Percentiles rank a stretch among this genome's conserved stretches.
Evolutionary conservation across 2,113 vertebrate species (phyloP).

Genomic region (Nesogale talazaci): DNA sequence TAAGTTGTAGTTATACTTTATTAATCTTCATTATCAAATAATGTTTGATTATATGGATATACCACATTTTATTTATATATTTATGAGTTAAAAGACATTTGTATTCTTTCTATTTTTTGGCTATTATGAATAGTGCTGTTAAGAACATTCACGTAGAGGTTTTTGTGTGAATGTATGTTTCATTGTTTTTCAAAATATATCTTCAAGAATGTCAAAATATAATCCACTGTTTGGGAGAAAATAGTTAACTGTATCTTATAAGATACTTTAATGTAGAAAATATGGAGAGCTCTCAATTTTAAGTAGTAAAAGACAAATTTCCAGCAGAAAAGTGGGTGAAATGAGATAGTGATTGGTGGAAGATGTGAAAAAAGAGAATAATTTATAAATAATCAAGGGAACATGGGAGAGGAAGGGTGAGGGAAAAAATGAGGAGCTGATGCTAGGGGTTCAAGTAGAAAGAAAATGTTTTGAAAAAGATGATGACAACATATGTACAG

Average conservation of each 20-base stretch:
- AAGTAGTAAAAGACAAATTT: slow-evolving; percentile 1
- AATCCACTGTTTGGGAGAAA: background rate
- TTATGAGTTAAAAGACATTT: background rate
- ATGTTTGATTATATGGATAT: background rate
- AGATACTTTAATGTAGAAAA: background rate
- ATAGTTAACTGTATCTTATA: background rate
- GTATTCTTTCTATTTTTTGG: background rate
- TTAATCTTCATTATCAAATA: background rate
- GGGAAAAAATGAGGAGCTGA: no score
- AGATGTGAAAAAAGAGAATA: no score
- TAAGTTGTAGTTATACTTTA: background rate
- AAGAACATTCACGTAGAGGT: background rate
- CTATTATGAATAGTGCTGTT: slow-evolving; percentile 8
- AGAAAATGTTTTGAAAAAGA: no score
- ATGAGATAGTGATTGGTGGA: background rate
- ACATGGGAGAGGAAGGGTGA: no score
- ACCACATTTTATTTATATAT: background rate
- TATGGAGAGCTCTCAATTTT: background rate
- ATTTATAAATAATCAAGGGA: no score
- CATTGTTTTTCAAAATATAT: background rate
- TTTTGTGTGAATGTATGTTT: background rate
- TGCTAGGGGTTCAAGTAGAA: no score
- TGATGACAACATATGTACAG: no score
- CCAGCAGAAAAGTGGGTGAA: slow-evolving; percentile 1
- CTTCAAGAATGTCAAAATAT: background rate